A percentile compares a stretch with the other conserved stretches of the same genome.
Conservation (phyloP, 1,140 invertebrate species). For the Cryptotermes secundus region DNA sequence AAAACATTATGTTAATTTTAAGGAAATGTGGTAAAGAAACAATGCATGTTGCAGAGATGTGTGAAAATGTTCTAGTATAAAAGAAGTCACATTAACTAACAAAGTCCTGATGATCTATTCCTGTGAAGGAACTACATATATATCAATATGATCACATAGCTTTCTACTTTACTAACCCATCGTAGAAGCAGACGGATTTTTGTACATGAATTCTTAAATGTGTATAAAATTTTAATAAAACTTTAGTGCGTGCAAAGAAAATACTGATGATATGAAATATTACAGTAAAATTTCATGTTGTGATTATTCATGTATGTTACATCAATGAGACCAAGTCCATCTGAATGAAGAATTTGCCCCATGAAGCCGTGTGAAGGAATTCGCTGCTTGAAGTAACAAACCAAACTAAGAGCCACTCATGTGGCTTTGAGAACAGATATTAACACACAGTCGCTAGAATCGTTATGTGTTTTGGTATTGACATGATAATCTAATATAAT, state of each 20-base stretch:
- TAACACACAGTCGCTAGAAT: too few species aligned
- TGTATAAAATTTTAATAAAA: not conserved
- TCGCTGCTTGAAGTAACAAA: too few species aligned
- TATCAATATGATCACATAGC: not conserved
- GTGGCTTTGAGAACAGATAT: too few species aligned
- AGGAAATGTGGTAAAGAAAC: not conserved
- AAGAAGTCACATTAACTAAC: not conserved
- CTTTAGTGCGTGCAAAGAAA: not conserved
- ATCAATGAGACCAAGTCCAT: too few species aligned
- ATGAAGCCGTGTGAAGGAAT: too few species aligned
- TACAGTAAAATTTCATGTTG: not conserved
- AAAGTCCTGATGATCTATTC: not conserved
- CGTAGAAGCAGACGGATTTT: not conserved
- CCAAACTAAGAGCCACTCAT: too few species aligned
- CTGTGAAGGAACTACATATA: not conserved
- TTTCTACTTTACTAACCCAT: constrained; percentile 18
- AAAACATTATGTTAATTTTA: not conserved
- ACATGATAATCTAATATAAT: too few species aligned
- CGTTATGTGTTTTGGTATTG: too few species aligned
- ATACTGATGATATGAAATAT: not conserved
- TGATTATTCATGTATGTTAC: not conserved
- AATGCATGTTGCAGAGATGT: too few species aligned
- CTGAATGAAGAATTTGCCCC: too few species aligned
- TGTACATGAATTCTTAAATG: constrained; percentile 18
- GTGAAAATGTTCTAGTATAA: too few species aligned